These are phyloP conservation scores for Alexandromys fortis DNA, from an alignment of 2,113 vertebrate genomes.

Conservation along the genomic window DNA sequence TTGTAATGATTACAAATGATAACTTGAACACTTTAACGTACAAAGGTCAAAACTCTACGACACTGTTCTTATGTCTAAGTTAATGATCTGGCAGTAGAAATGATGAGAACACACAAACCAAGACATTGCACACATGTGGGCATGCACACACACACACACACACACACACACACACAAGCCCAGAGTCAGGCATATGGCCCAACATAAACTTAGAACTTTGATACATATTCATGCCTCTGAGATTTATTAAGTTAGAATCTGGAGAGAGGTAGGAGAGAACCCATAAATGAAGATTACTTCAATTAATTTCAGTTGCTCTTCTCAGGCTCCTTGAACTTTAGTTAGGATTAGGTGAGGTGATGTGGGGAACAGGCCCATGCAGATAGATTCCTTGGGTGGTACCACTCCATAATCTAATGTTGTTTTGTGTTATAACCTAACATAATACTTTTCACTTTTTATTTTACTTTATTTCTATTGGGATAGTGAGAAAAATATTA, in stretches of 20 bases:
- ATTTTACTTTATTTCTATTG: not conserved
- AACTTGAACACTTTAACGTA: not conserved
- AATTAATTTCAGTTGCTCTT: not conserved
- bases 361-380: not conserved
- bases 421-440: not conserved
- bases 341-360: not conserved
- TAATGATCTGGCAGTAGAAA: not conserved
- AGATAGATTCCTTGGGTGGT: not conserved
- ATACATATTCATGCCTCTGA: not conserved
- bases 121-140: not conserved
- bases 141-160: not conserved
- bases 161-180: no score
- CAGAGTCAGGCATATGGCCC: not conserved
- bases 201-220: not conserved
- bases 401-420: not conserved
- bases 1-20: not conserved
- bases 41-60: not conserved
- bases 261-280: not conserved
- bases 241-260: not conserved
- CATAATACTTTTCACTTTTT: not conserved
- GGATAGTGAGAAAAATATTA: not conserved
- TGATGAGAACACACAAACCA: not conserved
- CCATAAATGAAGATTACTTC: not conserved
- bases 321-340: not conserved
- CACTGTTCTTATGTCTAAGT: not conserved